These are phyloP conservation scores for Drosophila diplacantha DNA, from an alignment of 2,888 invertebrate species.

Conservation along the genomic window DNA sequence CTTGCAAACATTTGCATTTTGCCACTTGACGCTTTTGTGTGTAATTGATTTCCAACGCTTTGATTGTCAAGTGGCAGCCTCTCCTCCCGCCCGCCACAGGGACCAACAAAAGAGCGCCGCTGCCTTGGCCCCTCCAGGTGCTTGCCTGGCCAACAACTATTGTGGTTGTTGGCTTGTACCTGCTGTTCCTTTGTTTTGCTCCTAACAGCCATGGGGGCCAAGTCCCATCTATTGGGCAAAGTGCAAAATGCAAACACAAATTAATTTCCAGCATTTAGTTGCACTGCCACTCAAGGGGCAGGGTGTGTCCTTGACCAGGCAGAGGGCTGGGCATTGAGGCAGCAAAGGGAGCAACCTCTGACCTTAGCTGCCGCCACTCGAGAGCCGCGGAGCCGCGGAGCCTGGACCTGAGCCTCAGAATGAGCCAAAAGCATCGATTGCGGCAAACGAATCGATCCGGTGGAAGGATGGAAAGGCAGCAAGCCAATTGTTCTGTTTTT, in stretches of 20 bases:
- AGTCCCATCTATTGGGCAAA: background rate
- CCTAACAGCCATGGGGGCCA: constrained; percentile 4
- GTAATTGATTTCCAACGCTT: constrained; percentile 64
- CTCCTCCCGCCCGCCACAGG: background rate
- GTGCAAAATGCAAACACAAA: constrained; percentile 32
- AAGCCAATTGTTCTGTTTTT: background rate
- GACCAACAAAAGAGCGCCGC: constrained; percentile 23
- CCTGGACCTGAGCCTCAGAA: background rate
- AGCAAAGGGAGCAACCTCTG: constrained; percentile 6
- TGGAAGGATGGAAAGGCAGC: background rate
- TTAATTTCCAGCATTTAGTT: constrained; percentile 40
- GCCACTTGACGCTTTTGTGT: constrained; percentile 64
- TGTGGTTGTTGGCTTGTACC: constrained; percentile 14
- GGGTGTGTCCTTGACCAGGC: constrained; percentile 4
- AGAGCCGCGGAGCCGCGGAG: background rate
- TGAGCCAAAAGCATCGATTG: background rate
- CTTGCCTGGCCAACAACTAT: constrained; percentile 35
- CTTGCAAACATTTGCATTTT: constrained; percentile 49
- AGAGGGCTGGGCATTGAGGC: background rate
- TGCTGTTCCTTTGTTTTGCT: constrained; percentile 20
- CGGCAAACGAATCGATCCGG: background rate
- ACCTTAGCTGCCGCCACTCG: constrained; percentile 3
- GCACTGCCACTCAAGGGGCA: constrained; percentile 30
- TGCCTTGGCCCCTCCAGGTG: background rate
- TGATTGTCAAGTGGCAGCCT: constrained; percentile 60